Evolutionary conservation across 1,140 invertebrate genomes (phyloP).

Genomic region (Metopolophium dirhodum): DNA sequence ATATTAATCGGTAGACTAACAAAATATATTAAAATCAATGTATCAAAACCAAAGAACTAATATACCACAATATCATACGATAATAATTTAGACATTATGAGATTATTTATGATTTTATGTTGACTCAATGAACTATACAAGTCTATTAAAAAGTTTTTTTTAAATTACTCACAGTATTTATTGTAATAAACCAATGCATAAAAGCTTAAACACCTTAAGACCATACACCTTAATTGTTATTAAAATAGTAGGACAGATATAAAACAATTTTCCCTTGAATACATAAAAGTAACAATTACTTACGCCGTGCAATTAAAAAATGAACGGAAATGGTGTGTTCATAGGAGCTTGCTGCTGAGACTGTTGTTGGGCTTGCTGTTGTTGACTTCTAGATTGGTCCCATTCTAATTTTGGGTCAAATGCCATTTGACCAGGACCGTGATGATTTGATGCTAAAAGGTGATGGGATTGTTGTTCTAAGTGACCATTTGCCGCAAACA

Average conservation of each 20-base stretch:
- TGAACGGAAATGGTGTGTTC: constrained; percentile 52
- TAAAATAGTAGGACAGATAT: background rate
- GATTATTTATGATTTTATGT: background rate
- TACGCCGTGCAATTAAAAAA: constrained; percentile 37
- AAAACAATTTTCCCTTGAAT: background rate
- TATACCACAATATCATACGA: background rate
- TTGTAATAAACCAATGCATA: no score
- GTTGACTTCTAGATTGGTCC: constrained; percentile 47
- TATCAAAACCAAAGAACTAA: background rate
- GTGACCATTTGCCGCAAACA: constrained; percentile 47
- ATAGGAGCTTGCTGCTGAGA: constrained; percentile 49
- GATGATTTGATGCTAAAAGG: constrained; percentile 39
- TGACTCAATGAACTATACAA: background rate
- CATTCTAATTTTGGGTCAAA: constrained; percentile 54
- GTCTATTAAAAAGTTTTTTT: background rate
- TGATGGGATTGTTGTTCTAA: constrained; percentile 50
- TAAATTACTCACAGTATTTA: background rate
- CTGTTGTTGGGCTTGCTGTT: constrained; percentile 48
- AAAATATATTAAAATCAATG: background rate
- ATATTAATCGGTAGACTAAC: background rate
- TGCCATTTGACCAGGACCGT: constrained; percentile 42
- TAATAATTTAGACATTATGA: background rate
- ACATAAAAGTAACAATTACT: constrained; percentile 35
- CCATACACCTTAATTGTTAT: background rate
- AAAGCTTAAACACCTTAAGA: background rate